A percentile compares a stretch with the other conserved stretches of the same genome.
Evolutionary conservation across 1,140 invertebrate species (phyloP).

Genomic region (Halesus radiatus): DNA sequence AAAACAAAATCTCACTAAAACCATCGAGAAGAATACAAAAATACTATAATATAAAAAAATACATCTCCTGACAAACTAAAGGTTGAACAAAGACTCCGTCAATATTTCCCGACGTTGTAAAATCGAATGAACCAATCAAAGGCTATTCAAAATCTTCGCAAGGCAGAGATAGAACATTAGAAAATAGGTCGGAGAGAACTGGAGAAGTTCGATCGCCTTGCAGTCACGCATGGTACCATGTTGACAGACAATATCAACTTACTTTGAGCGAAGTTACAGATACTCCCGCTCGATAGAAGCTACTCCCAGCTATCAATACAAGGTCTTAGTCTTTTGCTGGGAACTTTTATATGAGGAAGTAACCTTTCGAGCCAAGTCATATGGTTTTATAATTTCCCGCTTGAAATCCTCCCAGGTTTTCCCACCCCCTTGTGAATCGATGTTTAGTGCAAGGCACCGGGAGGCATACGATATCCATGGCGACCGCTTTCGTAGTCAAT

Average conservation of each 20-base stretch:
- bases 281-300: background rate
- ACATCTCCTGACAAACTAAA: background rate
- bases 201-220: background rate
- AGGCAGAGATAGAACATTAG: slow-evolving; percentile 14
- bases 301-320: too few species aligned
- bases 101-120: slow-evolving; percentile 13
- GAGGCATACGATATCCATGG: slow-evolving; percentile 42
- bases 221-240: slow-evolving; percentile 40
- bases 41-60: too few species aligned
- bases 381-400: slow-evolving; percentile 52
- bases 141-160: background rate
- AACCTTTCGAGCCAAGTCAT: background rate
- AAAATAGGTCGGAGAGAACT: slow-evolving; percentile 38
- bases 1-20: background rate
- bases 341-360: background rate
- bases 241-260: slow-evolving; percentile 30
- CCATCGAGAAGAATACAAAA: too few species aligned
- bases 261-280: slow-evolving; percentile 1
- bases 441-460: slow-evolving; percentile 56
- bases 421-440: slow-evolving; percentile 46
- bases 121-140: slow-evolving; percentile 26
- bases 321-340: background rate
- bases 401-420: slow-evolving; percentile 5
- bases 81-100: slow-evolving; percentile 1
- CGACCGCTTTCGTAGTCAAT: slow-evolving; percentile 36